phyloP scores from a whole-genome alignment of 2,888 invertebrate genomes.

The Eurois occulta region DNA sequence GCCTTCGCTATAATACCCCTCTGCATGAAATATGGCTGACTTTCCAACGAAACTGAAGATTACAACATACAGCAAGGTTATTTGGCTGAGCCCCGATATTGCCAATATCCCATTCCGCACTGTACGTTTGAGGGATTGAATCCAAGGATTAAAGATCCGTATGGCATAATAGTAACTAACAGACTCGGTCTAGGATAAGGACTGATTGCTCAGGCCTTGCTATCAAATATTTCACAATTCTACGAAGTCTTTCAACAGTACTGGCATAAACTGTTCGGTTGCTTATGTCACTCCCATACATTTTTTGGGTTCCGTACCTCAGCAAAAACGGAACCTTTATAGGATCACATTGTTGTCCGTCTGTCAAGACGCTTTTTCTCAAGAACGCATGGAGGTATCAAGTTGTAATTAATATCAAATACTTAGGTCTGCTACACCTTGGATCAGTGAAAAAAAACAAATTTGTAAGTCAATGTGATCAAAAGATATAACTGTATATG shows the following conservation, averaged over 20 bases:
- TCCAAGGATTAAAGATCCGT: not conserved
- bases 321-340: no score
- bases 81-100: slow-evolving; percentile 45
- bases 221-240: not conserved
- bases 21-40: slow-evolving; percentile 3
- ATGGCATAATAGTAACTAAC: not conserved
- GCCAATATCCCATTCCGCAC: slow-evolving; percentile 33
- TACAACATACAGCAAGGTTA: slow-evolving; percentile 13
- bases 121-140: slow-evolving; percentile 16
- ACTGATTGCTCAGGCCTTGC: not conserved
- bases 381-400: no score
- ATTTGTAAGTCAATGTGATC: no score
- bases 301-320: no score
- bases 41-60: slow-evolving; percentile 15
- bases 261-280: no score
- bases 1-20: not conserved
- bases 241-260: not conserved
- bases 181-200: not conserved
- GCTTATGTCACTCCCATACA: no score
- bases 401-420: no score
- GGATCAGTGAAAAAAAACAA: no score
- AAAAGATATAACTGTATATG: no score
- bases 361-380: no score
- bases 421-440: no score
- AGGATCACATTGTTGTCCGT: no score